Evolutionary conservation across 1,140 invertebrate species (phyloP), one percentile per base, ranked within the genome.

Genomic region (Saccostrea cuccullata): DNA sequence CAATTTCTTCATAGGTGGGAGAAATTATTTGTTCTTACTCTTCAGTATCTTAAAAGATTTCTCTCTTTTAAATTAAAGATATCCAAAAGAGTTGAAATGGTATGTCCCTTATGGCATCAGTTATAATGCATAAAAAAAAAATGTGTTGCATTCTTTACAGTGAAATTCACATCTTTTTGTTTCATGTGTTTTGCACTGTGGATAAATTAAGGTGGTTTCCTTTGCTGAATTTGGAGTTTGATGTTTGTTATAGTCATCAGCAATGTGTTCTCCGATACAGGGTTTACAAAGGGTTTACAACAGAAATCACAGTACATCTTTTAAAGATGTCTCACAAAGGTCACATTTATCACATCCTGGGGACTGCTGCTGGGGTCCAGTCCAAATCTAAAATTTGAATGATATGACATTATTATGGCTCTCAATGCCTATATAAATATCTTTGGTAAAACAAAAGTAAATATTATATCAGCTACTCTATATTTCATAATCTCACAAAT

Each of bases 271-370:
- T 26, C 70, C 70, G 4, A 77, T 77, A 77, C 70, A 77, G 9
- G 26, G 23, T 4, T 36, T 77, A 26, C 70, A 77, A 0, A 77
- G n/a, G 70, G 2, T 36, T 26, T 30, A 77, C 30, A 17, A 26
- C 70, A 77, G 70, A 77, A 77, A 77, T 77, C 70, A 17, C 70
- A 77, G 70, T 77, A 77, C 70, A 77, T 77, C 30, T 77, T 11
- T 17, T 12, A 77, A 17, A 77, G 23, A 15, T 36, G 11, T 36
- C 70, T 77, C 30, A 17, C 70, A 77, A 13, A 77, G 30, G 15
- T 77, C 70, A 77, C 70, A 77, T 26, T 26, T 26, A 77, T 4
- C 30, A 77, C 70, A 30, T 77, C 70, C 30, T 77, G 70, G 12
- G 11, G 30, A 77, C 70, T 77, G 11, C 15, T 11, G 26, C 30